Evolutionary conservation across 2,888 invertebrate genomes (phyloP).

Genomic region (Imbricaverruca yamaguchii): DNA sequence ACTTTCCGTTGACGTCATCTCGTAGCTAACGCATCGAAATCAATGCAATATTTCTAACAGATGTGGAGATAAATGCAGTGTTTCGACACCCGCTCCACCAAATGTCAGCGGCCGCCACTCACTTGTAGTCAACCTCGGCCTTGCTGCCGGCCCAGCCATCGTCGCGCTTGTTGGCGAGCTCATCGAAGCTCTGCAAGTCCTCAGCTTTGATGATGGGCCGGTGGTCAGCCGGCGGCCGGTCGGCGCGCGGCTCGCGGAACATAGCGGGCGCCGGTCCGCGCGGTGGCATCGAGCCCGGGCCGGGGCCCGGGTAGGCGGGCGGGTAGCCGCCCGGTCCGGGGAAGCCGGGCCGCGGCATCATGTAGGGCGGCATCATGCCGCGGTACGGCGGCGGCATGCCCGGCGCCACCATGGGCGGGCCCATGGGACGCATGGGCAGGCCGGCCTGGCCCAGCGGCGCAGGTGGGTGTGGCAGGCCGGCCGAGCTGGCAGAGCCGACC

Average conservation of each 20-base stretch:
- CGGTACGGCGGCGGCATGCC: neutral
- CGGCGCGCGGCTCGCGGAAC: neutral
- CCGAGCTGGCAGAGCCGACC: conserved; percentile 17
- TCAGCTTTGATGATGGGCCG: conserved; percentile 88
- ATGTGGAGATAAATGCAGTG: no score
- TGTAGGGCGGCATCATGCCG: conserved; percentile 17
- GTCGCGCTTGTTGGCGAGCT: conserved; percentile 70
- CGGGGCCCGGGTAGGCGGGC: neutral
- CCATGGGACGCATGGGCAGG: conserved; percentile 18
- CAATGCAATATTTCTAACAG: no score
- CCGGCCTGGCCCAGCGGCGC: conserved; percentile 22
- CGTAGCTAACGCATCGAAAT: no score
- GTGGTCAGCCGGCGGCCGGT: conserved; percentile 36
- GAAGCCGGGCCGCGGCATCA: conserved; percentile 15
- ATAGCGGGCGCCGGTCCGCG: neutral
- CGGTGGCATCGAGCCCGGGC: neutral
- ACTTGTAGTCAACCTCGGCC: conserved; percentile 22
- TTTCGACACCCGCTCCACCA: no score
- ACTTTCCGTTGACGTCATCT: no score
- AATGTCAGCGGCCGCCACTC: neutral
- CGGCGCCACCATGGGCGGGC: neutral
- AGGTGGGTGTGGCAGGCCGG: conserved; percentile 13
- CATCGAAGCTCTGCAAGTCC: conserved; percentile 84
- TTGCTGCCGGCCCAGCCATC: conserved; percentile 58
- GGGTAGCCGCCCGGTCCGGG: conserved; percentile 15